Evolutionary conservation across 2,888 invertebrate species (phyloP), one percentile per base, ranked within the genome.

Genomic region (Syrphus vitripennis): DNA sequence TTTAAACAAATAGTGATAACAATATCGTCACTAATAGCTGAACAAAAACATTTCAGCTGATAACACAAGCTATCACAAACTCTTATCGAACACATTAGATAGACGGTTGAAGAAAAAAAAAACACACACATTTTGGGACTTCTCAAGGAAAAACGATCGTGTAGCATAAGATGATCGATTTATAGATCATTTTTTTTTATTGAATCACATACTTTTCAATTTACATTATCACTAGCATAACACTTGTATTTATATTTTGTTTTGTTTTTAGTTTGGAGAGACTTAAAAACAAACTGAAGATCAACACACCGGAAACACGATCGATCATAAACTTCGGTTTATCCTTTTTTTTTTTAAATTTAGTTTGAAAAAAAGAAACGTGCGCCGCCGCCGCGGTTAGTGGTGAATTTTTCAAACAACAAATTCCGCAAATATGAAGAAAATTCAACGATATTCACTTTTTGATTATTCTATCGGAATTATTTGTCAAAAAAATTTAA

Each of bases 221-320:
- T 84, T 57, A 81, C 81, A 84, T 71, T 71, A 76, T 84, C 83
- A 84, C 83, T 67, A 24, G 16, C 29, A 55, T 59, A 67, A 63
- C 31, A 59, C 29, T 67, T 65, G 65, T 45, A 45, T 42, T 53
- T n/a, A 26, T 48, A n/a, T 76, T 24, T 69, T 16, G 3, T 26
- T 19, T 40, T 6, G 29, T 67, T 31, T 16, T 71, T 63, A 42
- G 65, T 65, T 71, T 53, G n/a, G 29, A 50, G 24, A 19, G 42
- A 65, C 45, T 24, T 19, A 26, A 74, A 78, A 74, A 70, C 70
- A 79, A 84, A 76, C 34, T 67, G 24, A 42, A 81, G 76, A 69
- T 82, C 61, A 72, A 50, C 34, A 84, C 81, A 86, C 86, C 86
- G 86, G 78, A 78, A 86, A 82, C 86, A 7, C 50, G 50, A 50